A percentile compares a stretch with the other conserved stretches of the same genome.
Evolutionary conservation across 2,797 vertebrate genomes (phyloP).

Genomic region (Anguilla pacifica): DNA sequence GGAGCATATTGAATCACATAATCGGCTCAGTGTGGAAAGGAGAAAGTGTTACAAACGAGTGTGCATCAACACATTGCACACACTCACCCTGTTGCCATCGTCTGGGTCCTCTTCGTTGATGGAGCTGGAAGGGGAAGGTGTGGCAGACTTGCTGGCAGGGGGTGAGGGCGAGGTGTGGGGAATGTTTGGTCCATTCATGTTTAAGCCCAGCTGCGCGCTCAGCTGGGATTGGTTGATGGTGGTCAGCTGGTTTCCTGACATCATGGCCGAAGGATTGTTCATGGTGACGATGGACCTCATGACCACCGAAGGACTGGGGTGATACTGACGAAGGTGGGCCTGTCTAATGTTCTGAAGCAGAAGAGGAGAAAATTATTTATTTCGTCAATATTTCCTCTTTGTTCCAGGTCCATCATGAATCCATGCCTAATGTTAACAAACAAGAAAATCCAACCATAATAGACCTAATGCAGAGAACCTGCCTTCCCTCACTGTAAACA

Average conservation of each 20-base stretch:
- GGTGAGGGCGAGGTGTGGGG: slow-evolving; percentile 96
- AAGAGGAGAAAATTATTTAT: slow-evolving; percentile 12
- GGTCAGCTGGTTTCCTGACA: slow-evolving; percentile 89
- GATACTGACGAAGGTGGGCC: slow-evolving; percentile 85
- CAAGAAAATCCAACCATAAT: background rate
- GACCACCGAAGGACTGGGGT: slow-evolving; percentile 88
- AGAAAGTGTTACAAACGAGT: background rate
- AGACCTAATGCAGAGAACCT: background rate
- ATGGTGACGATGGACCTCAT: slow-evolving; percentile 96
- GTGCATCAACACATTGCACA: background rate
- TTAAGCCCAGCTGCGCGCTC: slow-evolving; percentile 89
- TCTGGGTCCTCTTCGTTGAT: slow-evolving; percentile 97
- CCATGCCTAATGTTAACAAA: background rate
- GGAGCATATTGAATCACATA: background rate
- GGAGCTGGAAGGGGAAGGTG: slow-evolving; percentile 96
- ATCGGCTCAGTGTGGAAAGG: background rate
- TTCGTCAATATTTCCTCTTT: background rate
- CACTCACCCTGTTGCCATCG: slow-evolving; percentile 85
- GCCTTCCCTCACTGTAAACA: background rate
- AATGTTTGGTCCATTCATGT: slow-evolving; percentile 84
- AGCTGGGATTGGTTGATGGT: slow-evolving; percentile 98
- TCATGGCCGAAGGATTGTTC: slow-evolving; percentile 85
- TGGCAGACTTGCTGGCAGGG: slow-evolving; percentile 97
- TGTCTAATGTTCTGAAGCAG: slow-evolving; percentile 80
- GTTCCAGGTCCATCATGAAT: background rate